phyloP scores from a whole-genome alignment of 1,140 invertebrate species.

The Sitobion miscanthi region DNA sequence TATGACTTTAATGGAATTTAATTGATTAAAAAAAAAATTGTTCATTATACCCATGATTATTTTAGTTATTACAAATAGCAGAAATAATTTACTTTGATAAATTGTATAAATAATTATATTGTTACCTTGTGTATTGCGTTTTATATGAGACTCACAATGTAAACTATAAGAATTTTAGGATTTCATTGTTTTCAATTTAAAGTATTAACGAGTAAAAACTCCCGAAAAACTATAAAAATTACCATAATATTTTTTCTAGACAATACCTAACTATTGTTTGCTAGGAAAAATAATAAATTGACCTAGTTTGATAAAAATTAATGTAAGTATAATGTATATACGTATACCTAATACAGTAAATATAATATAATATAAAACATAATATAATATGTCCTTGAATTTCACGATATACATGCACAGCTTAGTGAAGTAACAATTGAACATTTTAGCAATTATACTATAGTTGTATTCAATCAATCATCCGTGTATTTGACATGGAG shows the following conservation, averaged over 20 bases:
- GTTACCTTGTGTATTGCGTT: neutral
- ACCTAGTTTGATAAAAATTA: constrained; percentile 26
- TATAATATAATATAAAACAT: neutral
- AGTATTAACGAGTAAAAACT: neutral
- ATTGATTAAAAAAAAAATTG: neutral
- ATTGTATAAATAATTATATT: neutral
- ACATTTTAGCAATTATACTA: neutral
- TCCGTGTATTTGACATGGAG: neutral
- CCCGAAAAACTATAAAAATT: neutral
- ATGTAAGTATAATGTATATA: neutral
- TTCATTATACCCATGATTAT: neutral
- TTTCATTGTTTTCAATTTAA: neutral
- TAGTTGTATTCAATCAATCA: neutral
- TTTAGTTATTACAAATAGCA: neutral
- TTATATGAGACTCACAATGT: neutral
- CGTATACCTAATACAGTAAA: neutral
- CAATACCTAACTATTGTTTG: neutral
- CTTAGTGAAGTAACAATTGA: constrained; percentile 1
- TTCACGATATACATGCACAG: neutral
- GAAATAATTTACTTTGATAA: neutral
- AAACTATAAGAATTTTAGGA: neutral
- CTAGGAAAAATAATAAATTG: neutral
- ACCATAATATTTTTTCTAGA: neutral
- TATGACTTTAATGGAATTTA: neutral
- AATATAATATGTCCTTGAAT: constrained; percentile 14